Evolutionary conservation across 2,888 invertebrate species (phyloP).

Genomic region (Ecdyonurus torrentis): DNA sequence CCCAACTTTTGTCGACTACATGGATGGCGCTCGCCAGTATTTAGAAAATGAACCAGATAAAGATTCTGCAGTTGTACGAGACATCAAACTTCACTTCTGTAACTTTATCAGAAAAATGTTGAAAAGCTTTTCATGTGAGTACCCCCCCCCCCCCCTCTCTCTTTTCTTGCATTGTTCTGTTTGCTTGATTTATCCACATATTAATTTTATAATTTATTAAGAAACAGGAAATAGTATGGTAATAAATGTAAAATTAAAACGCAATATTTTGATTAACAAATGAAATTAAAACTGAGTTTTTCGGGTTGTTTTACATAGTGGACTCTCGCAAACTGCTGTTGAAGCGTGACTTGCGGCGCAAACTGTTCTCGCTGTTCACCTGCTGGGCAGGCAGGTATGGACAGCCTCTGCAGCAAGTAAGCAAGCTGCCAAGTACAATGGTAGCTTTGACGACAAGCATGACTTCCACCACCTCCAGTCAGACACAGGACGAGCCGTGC

Average conservation of each 20-base stretch:
- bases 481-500: slow-evolving; percentile 26
- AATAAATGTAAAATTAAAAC: too few species aligned
- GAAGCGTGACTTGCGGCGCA: slow-evolving; percentile 70
- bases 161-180: slow-evolving; percentile 8
- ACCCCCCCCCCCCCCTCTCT: neutral
- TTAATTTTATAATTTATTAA: neutral
- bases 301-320: slow-evolving; percentile 39
- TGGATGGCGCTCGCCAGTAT: slow-evolving; percentile 83
- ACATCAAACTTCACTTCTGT: slow-evolving; percentile 86
- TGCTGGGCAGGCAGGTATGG: slow-evolving; percentile 46
- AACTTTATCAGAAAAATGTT: slow-evolving; percentile 88
- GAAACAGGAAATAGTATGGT: too few species aligned
- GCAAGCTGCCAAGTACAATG: slow-evolving; percentile 10
- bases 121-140: slow-evolving; percentile 78
- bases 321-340: slow-evolving; percentile 72
- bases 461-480: slow-evolving; percentile 25
- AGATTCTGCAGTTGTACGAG: slow-evolving; percentile 66
- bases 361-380: slow-evolving; percentile 80
- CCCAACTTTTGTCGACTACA: slow-evolving; percentile 79
- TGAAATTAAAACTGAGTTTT: neutral
- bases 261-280: slow-evolving; percentile 6
- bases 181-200: neutral
- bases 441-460: slow-evolving; percentile 26
- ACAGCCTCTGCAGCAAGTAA: slow-evolving; percentile 14
- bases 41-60: slow-evolving; percentile 90